These are phyloP conservation scores for Cryptus viduatorius DNA, from an alignment of 2,888 invertebrate genomes.

Conservation along the genomic window DNA sequence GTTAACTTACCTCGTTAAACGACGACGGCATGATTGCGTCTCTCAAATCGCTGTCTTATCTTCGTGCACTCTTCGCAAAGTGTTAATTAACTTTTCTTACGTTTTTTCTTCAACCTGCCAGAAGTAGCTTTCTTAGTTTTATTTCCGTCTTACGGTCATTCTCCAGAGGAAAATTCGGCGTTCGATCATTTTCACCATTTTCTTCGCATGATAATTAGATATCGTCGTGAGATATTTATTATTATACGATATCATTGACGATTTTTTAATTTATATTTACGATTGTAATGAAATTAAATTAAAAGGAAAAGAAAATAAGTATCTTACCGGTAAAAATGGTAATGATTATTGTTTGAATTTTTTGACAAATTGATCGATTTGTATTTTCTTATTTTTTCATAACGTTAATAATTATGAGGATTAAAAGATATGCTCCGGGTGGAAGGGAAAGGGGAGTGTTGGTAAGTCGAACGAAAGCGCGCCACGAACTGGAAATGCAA, in stretches of 20 bases:
- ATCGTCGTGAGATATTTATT: too few relatives aligned
- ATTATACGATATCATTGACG: too few relatives aligned
- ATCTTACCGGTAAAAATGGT: neutral
- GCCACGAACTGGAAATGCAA: conserved; percentile 60
- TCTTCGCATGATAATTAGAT: too few relatives aligned
- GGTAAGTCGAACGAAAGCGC: conserved; percentile 62
- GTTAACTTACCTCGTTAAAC: conserved; percentile 53
- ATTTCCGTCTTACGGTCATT: too few relatives aligned
- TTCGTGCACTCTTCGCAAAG: too few relatives aligned
- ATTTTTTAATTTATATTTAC: too few relatives aligned
- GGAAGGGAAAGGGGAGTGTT: neutral
- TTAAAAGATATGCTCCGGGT: neutral
- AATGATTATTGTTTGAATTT: neutral
- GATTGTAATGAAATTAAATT: neutral
- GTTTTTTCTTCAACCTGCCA: neutral
- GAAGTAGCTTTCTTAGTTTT: too few relatives aligned
- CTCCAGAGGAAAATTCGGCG: too few relatives aligned
- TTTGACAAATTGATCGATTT: too few relatives aligned
- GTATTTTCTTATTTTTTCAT: too few relatives aligned
- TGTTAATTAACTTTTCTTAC: conserved; percentile 15
- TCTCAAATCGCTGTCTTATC: conserved; percentile 20
- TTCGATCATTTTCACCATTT: too few relatives aligned
- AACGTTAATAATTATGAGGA: neutral
- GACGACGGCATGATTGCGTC: conserved; percentile 44
- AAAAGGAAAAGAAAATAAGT: neutral